Percentiles rank a stretch among this genome's conserved stretches.
Conservation (phyloP, 2,888 invertebrate species). For the Dimorphilus gyrociliatus region DNA sequence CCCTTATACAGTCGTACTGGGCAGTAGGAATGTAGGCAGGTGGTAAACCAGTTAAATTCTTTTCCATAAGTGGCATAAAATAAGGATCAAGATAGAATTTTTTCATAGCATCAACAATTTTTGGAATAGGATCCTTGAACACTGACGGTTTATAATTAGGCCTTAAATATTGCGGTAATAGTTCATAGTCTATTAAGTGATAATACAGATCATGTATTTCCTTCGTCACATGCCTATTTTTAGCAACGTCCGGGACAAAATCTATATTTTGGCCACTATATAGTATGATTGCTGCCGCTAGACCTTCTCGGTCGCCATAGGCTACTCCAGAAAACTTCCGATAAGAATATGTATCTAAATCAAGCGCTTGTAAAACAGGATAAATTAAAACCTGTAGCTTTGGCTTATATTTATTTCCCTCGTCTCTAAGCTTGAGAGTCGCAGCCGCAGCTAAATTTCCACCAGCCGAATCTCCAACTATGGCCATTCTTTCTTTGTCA, state of each 20-base stretch:
- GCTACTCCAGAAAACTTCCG: background rate
- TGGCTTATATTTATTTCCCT: background rate
- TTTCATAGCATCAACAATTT: constrained; percentile 2
- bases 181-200: no score
- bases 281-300: no score
- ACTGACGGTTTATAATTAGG: no score
- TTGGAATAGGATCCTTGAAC: no score
- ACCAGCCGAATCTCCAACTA: constrained; percentile 7
- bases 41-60: constrained; percentile 14
- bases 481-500: constrained; percentile 3
- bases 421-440: constrained; percentile 1
- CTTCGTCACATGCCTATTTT: no score
- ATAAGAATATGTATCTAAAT: constrained; percentile 5
- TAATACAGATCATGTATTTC: no score
- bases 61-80: constrained; percentile 19
- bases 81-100: constrained; percentile 17
- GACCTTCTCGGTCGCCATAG: no score
- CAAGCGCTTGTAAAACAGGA: constrained; percentile 4
- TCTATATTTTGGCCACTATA: no score
- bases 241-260: no score
- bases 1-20: no score
- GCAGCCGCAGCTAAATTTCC: constrained; percentile 6
- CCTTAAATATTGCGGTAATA: no score
- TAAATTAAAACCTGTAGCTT: constrained; percentile 3
- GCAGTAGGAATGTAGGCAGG: constrained; percentile 16